phyloP scores from a whole-genome alignment of 1,140 invertebrate species.

The Papilio machaon region DNA sequence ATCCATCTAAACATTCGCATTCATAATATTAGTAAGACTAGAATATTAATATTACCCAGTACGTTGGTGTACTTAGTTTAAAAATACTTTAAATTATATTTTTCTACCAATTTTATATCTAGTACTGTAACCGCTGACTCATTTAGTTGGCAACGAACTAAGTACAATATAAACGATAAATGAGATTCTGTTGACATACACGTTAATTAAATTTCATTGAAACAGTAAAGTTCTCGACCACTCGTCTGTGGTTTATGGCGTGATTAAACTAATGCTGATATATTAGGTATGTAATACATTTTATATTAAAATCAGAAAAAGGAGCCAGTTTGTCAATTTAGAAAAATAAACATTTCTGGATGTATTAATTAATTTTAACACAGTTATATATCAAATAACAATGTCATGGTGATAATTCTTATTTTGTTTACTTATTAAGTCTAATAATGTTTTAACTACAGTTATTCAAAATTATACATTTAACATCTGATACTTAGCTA shows the following conservation, averaged over 20 bases:
- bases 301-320: not conserved
- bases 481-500: no score
- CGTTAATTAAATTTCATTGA: constrained; percentile 27
- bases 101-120: not conserved
- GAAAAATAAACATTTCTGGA: not conserved
- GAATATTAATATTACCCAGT: not conserved
- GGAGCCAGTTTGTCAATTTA: not conserved
- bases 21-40: no score
- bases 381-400: no score
- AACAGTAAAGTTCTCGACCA: constrained; percentile 3
- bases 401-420: no score
- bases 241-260: not conserved
- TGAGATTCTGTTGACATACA: not conserved
- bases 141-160: not conserved
- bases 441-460: no score
- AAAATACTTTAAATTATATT: not conserved
- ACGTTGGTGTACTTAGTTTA: not conserved
- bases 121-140: not conserved
- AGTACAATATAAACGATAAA: constrained; percentile 17
- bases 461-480: no score
- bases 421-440: no score
- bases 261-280: not conserved
- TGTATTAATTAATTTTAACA: not conserved
- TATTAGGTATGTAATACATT: not conserved
- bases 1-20: no score